Base-by-base conservation (phyloP, 2,888 invertebrate genomes). In the Sympetrum striolatum region DNA sequence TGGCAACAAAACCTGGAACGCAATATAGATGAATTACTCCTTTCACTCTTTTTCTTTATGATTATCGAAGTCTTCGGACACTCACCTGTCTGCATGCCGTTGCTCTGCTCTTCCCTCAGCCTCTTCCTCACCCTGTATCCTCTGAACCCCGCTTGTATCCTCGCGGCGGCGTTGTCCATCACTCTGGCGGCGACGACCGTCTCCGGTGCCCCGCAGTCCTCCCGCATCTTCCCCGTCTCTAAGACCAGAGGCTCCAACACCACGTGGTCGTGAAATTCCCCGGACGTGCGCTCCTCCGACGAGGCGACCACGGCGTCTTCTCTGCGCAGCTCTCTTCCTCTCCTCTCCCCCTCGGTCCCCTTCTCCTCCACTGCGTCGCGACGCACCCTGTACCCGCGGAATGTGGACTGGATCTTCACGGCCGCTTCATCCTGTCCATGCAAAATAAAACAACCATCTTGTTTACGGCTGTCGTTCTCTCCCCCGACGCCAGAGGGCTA, bases 201-300 rank as follows among this genome's bases (percentile, higher is more conserved):
- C 60, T 80, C 35, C 48, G 81, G 48, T 2, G 58, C 82, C 82
- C 82, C 82, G 58, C 31, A 25, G 31, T 14, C 73, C 90, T 8
- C 60, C 82, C 37, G 18, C 35, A 22, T 90, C 48, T 39, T 58
- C 58, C n/a, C 81, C 22, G 53, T 90, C 60, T 53, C 90, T 37
- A 31, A 8, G 25, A 58, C 81, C 53, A 90, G 90, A 37, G 93
- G 91, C 2, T 93, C 93, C 80, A 94, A 91, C 2, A 93, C 93
- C 15, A 93, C 92, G 90, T 93, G 93, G 91, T 94, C 94, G 91
- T 94, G 94, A 92, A 94, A 94, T 92, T 94, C 94, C n/a, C 94
- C 93, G 4, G 93, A 93, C 44, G 37, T 81, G 80, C 64, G 90
- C 39, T 91, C 91, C 15, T 35, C n/a, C n/a, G 86, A 60, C n/a